These are phyloP conservation scores for Procambarus clarkii DNA, from an alignment of 1,140 invertebrate species.

Conservation along the genomic window DNA sequence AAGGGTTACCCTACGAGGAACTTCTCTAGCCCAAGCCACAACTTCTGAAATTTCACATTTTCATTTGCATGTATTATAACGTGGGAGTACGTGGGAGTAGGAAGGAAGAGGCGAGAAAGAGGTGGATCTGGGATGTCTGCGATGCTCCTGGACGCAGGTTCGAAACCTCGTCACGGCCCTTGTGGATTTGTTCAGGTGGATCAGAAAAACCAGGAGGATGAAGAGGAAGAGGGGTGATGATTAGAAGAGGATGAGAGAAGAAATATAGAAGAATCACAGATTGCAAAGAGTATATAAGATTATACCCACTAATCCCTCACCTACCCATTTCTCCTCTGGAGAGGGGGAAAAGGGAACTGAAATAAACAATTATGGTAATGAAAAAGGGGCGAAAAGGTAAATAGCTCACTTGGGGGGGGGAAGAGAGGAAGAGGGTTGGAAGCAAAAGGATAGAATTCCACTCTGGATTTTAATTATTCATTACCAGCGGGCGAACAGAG, in stretches of 20 bases:
- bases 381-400: no score
- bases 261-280: neutral
- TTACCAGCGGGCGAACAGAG: neutral
- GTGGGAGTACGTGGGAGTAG: neutral
- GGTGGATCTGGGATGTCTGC: no score
- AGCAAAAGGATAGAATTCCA: neutral
- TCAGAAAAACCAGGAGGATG: neutral
- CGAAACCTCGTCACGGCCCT: no score
- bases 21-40: neutral
- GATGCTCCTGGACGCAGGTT: no score
- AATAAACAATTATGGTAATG: no score
- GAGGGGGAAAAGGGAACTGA: no score
- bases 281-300: neutral
- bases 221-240: neutral
- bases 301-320: no score
- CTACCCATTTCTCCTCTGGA: no score
- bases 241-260: neutral
- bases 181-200: no score
- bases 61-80: slow-evolving; percentile 16
- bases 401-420: no score
- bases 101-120: no score
- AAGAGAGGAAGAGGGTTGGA: neutral
- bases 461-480: slow-evolving; percentile 11
- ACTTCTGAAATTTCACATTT: slow-evolving; percentile 4
- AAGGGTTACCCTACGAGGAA: neutral